Conservation (phyloP, 2,113 vertebrate genomes). For the Istiophorus platypterus region DNA sequence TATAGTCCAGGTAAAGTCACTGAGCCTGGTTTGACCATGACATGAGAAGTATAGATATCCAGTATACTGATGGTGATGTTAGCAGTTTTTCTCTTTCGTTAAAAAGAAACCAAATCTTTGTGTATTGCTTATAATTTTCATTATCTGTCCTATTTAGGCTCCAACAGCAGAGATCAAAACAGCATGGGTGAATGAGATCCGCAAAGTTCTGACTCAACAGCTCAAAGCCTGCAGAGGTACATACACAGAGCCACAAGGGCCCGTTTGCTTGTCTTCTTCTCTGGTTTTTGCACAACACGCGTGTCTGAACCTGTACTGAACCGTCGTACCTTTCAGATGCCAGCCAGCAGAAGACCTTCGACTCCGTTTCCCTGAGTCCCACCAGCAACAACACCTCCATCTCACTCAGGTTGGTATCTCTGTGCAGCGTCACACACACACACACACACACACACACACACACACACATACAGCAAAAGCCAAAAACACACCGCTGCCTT, state of each 20-base stretch:
- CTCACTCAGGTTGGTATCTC: slow-evolving; percentile 85
- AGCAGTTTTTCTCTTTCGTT: too few species aligned
- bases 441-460: not conserved
- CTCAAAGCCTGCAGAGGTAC: slow-evolving; percentile 94
- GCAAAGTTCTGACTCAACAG: slow-evolving; percentile 96
- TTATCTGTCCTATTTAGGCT: slow-evolving; percentile 81
- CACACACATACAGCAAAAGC: accelerated
- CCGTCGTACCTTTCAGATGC: slow-evolving; percentile 84
- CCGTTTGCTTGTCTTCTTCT: not conserved
- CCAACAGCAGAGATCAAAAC: slow-evolving; percentile 93
- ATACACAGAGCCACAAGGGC: not conserved
- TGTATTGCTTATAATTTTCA: not conserved
- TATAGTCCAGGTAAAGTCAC: slow-evolving; percentile 90
- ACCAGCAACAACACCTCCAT: slow-evolving; percentile 73
- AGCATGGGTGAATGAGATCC: slow-evolving; percentile 95
- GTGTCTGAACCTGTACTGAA: not conserved
- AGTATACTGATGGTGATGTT: not conserved
- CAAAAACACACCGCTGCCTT: not conserved
- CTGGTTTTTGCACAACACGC: not conserved
- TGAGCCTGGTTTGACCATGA: not conserved
- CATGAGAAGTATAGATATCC: not conserved
- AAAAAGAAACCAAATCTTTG: not conserved
- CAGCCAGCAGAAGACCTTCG: slow-evolving; percentile 90
- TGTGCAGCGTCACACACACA: not conserved
- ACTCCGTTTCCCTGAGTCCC: slow-evolving; percentile 83